Percentiles rank a stretch among this genome's conserved stretches.
phyloP scores from a whole-genome alignment of 2,888 invertebrate genomes.

The Dynastes tityus region DNA sequence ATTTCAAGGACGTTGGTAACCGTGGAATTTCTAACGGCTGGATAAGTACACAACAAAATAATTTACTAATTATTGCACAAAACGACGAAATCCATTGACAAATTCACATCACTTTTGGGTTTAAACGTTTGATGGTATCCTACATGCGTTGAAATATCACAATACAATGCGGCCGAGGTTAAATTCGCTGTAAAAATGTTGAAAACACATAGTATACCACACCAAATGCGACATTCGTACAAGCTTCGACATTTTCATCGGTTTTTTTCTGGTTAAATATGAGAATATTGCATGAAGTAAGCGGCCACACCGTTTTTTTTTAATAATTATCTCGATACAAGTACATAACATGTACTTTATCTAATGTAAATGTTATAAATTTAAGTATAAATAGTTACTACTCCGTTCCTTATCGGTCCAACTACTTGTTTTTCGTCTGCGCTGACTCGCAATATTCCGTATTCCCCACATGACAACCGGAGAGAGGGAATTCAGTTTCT shows the following conservation, averaged over 20 bases:
- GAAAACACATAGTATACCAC: neutral
- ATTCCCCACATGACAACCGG: conserved; percentile 48
- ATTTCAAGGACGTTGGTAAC: conserved; percentile 22
- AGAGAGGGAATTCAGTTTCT: conserved; percentile 52
- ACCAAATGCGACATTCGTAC: neutral
- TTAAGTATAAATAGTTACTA: conserved; percentile 39
- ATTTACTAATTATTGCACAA: neutral
- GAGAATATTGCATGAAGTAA: no score
- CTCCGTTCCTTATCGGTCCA: conserved; percentile 28
- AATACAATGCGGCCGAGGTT: neutral
- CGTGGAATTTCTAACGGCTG: conserved; percentile 10
- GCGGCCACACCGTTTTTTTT: no score
- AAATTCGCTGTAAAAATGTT: conserved; percentile 5
- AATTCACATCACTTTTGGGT: conserved; percentile 15
- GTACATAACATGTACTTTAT: conserved; percentile 36
- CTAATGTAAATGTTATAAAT: conserved; percentile 47
- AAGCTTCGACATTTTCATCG: neutral
- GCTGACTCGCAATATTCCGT: conserved; percentile 35
- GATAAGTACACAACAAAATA: neutral
- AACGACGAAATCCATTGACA: neutral
- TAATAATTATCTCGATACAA: neutral
- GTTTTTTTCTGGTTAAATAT: neutral
- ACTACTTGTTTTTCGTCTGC: conserved; percentile 32
- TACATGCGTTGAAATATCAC: neutral
- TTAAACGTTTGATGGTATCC: neutral